phyloP scores from a whole-genome alignment of 2,888 invertebrate species.

The Cephus spinipes region DNA sequence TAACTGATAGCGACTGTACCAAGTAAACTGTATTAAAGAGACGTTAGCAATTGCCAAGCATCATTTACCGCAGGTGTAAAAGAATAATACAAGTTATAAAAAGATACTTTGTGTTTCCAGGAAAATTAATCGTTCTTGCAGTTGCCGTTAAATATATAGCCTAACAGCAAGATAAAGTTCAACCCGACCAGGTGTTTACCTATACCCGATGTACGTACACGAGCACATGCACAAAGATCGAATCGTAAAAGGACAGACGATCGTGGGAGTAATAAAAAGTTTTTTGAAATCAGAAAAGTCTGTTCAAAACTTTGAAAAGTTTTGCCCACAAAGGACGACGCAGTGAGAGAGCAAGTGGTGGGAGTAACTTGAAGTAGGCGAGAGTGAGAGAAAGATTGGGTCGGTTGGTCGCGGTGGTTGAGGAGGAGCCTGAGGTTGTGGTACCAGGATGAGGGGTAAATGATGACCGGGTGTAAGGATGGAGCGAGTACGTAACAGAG shows the following conservation, averaged over 20 bases:
- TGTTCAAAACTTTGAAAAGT: slow-evolving; percentile 18
- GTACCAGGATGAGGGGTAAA: neutral
- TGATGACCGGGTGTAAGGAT: neutral
- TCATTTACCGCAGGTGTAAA: neutral
- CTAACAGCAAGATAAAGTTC: neutral
- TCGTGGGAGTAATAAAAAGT: slow-evolving; percentile 26
- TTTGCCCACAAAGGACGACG: neutral
- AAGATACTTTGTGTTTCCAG: neutral
- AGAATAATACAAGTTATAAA: neutral
- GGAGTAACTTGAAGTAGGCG: neutral
- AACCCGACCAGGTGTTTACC: neutral
- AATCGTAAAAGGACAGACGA: neutral
- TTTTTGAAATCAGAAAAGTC: slow-evolving; percentile 4
- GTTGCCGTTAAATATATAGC: neutral
- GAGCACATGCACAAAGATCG: neutral
- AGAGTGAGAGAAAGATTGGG: neutral
- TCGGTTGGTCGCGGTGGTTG: neutral
- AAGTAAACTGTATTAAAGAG: neutral
- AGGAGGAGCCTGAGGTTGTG: neutral
- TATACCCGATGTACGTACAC: neutral
- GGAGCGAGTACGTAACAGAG: neutral
- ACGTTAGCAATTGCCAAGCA: neutral
- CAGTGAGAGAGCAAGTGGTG: neutral
- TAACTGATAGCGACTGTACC: too few relatives aligned
- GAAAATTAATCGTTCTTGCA: neutral